Base-by-base conservation (phyloP, 1,140 invertebrate species). In the Hyles euphorbiae region DNA sequence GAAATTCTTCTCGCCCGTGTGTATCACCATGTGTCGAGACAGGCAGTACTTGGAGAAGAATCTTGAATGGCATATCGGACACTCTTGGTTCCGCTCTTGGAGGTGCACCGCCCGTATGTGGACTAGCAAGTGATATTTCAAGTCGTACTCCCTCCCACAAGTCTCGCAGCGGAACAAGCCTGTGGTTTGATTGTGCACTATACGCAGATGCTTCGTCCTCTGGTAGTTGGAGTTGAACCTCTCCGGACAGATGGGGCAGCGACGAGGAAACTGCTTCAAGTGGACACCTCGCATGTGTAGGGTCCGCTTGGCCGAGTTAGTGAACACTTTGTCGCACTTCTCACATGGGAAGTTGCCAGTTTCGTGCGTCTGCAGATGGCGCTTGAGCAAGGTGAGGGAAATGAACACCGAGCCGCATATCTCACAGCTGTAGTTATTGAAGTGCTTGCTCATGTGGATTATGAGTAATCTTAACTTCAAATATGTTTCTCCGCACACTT, bases 21-120 rank as follows among this genome's bases (percentile, higher is more conserved):
- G 92, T 84, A 91, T 87, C 90, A 94, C 68, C 94, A 94, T 90
- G 78, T 92, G 92, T 90, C 90, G 85, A 87, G 94, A 88, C 84
- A 96, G 47, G 90, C 94, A 86, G 90, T 94, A 68, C 86, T 94
- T 89, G 75, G 93, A 81, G 56, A 94, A 94, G 74, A 95, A 96
- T 11, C 92, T 91, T 63, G 94, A 94, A 57, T 93, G 85, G 49
- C 91, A 92, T 3, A 90, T 65, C 3, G 72, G 65, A 64, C 91
- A 92, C 6, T 81, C 79, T 5, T 88, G 88, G 43, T 90, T 90
- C 6, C 90, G 79, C 50, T 91, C 90, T 45, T 91, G 90, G 3
- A 91, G 82, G 58, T 91, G 91, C 2, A 86, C 78, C 0, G 83
- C 89, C 50, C 90, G 73, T 50, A 90, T 87, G 40, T 91, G 90